phyloP scores from a whole-genome alignment of 2,797 vertebrate genomes.

The Mus caroli region DNA sequence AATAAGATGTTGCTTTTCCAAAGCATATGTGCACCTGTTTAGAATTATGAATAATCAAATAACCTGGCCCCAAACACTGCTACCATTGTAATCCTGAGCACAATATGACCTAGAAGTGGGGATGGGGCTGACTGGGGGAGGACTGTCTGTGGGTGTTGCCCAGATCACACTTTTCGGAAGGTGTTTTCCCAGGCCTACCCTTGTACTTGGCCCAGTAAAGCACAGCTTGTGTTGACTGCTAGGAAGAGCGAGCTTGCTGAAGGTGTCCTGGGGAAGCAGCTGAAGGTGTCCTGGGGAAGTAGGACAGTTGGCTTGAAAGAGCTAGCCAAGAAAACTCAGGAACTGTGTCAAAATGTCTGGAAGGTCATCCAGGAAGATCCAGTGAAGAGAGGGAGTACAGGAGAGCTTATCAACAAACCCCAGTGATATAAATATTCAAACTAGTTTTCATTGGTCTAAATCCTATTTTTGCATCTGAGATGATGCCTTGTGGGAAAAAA shows the following conservation, averaged over 20 bases:
- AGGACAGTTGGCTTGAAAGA: conserved; percentile 2
- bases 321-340: conserved; percentile 33
- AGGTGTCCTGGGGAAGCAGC: neutral
- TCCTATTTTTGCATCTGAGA: conserved; percentile 79
- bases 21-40: neutral
- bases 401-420: conserved; percentile 10
- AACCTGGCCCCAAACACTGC: neutral
- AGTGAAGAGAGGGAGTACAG: neutral
- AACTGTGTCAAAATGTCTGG: neutral
- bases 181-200: neutral
- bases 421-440: conserved; percentile 75
- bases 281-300: neutral
- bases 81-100: neutral
- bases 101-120: neutral
- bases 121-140: neutral
- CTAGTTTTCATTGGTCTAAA: conserved; percentile 79
- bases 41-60: conserved; percentile 39
- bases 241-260: neutral
- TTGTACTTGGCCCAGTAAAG: neutral
- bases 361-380: conserved; percentile 21
- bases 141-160: neutral
- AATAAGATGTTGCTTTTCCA: neutral
- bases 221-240: neutral
- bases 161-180: neutral
- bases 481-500: neutral